Percentiles rank a stretch among this genome's conserved stretches.
Conservation (phyloP, 2,113 vertebrate species). For the Phylloscopus trochilus region DNA sequence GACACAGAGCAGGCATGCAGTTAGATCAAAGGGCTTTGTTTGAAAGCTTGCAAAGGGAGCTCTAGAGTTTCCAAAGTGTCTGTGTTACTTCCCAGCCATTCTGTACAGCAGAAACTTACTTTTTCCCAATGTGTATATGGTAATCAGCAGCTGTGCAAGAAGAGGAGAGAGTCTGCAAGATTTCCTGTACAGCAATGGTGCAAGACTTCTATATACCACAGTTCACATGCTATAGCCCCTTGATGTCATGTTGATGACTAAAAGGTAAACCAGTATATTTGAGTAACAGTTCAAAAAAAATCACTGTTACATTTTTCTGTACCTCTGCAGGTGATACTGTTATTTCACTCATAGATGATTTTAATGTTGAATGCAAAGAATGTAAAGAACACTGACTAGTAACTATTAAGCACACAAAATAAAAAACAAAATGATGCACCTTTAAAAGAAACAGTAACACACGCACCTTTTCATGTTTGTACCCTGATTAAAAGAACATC, state of each 20-base stretch:
- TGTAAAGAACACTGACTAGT: conserved; percentile 56
- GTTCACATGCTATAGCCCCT: neutral
- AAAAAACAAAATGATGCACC: conserved; percentile 61
- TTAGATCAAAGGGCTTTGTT: conserved; percentile 18
- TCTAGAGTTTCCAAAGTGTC: neutral
- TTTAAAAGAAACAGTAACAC: conserved; percentile 65
- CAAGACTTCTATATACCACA: conserved; percentile 2
- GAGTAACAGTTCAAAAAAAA: neutral
- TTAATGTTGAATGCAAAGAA: conserved; percentile 52
- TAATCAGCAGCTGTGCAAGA: conserved; percentile 4
- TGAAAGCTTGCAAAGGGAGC: conserved; percentile 13
- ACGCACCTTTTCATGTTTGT: conserved; percentile 70
- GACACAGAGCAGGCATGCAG: neutral
- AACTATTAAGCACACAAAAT: conserved; percentile 60
- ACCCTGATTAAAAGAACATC: conserved; percentile 70
- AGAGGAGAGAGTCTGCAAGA: neutral
- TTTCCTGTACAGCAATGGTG: conserved; percentile 6
- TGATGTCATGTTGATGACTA: neutral
- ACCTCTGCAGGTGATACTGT: neutral
- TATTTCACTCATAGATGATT: conserved; percentile 1
- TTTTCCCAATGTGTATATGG: neutral
- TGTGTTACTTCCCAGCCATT: conserved; percentile 11
- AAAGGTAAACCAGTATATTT: neutral
- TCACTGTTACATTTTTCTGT: neutral
- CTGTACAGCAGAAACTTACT: conserved; percentile 23